Evolutionary conservation across 2,888 invertebrate species (phyloP).

Genomic region (Bibio marci): DNA sequence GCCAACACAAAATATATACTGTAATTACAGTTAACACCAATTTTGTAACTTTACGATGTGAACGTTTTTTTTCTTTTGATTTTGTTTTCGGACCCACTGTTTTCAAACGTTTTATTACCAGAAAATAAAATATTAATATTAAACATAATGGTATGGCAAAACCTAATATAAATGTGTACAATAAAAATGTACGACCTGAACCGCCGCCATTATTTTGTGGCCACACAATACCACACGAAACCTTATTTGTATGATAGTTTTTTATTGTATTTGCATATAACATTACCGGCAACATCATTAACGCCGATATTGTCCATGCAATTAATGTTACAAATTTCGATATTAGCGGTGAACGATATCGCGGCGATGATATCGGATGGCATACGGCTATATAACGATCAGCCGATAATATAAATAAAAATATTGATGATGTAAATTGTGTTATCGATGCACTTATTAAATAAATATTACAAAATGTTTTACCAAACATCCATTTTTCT

Average conservation of each 20-base stretch:
- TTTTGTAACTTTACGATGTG: slow-evolving; percentile 68
- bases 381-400: slow-evolving; percentile 71
- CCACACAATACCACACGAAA: slow-evolving; percentile 59
- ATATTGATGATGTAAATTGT: slow-evolving; percentile 72
- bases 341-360: slow-evolving; percentile 62
- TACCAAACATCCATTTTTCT: slow-evolving; percentile 64
- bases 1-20: slow-evolving; percentile 72
- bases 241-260: slow-evolving; percentile 29
- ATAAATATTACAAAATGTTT: slow-evolving; percentile 66
- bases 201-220: slow-evolving; percentile 29
- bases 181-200: slow-evolving; percentile 52
- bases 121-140: slow-evolving; percentile 65
- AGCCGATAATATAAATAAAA: slow-evolving; percentile 74
- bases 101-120: slow-evolving; percentile 62
- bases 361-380: slow-evolving; percentile 67
- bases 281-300: slow-evolving; percentile 69
- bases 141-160: slow-evolving; percentile 64
- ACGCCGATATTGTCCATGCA: slow-evolving; percentile 63
- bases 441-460: slow-evolving; percentile 75
- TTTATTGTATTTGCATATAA: slow-evolving; percentile 54
- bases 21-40: slow-evolving; percentile 70
- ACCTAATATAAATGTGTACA: slow-evolving; percentile 65
- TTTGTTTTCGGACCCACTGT: slow-evolving; percentile 64
- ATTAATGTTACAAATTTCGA: slow-evolving; percentile 57
- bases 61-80: slow-evolving; percentile 65